These are phyloP conservation scores for Teleogryllus oceanicus DNA, from an alignment of 2,888 invertebrate species.

Conservation along the genomic window DNA sequence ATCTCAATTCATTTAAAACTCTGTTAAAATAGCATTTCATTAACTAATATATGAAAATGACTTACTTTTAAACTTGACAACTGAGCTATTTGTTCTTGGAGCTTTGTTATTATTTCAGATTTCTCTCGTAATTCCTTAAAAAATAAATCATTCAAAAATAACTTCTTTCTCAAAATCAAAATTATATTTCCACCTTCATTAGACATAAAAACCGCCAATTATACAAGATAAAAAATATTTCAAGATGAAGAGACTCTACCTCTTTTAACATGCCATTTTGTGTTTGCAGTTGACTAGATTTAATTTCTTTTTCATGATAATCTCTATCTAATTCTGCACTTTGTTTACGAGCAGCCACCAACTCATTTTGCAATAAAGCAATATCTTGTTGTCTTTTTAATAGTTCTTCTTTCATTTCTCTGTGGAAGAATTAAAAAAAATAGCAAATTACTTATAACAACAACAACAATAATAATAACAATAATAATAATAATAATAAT, in stretches of 20 bases:
- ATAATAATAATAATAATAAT: too few relatives aligned
- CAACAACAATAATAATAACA: too few relatives aligned
- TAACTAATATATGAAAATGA: background rate
- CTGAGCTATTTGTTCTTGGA: background rate
- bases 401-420: background rate
- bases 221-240: too few relatives aligned
- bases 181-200: too few relatives aligned
- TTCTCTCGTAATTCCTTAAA: background rate
- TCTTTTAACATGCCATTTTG: background rate
- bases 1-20: too few relatives aligned
- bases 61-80: background rate
- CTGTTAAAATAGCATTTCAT: too few relatives aligned
- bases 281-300: background rate
- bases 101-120: background rate
- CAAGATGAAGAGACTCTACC: background rate
- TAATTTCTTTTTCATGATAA: conserved; percentile 1
- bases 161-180: too few relatives aligned
- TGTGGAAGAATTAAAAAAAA: background rate
- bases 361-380: background rate
- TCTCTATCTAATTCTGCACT: conserved; percentile 18
- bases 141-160: background rate
- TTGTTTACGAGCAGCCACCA: background rate
- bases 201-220: too few relatives aligned
- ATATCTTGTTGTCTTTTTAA: background rate
- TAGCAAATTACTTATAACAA: too few relatives aligned